phyloP scores from a whole-genome alignment of 2,888 invertebrate species.

The Drosophila meridiana region DNA sequence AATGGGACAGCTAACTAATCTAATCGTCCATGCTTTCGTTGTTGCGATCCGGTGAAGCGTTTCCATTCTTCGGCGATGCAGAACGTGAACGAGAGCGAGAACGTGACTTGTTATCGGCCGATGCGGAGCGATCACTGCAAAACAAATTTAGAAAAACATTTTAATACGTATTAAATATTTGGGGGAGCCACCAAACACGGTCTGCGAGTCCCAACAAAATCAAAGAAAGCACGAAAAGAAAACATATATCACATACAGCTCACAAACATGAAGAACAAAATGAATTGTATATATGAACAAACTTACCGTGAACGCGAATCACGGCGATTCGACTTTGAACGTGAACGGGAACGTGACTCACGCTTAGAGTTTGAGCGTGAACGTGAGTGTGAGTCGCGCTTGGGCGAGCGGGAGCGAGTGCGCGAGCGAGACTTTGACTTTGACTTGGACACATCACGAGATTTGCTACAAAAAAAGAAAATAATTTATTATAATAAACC shows the following conservation, averaged over 20 bases:
- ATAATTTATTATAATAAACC: not conserved
- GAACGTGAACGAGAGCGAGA: constrained; percentile 86
- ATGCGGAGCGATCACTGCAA: constrained; percentile 89
- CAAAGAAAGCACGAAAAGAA: constrained; percentile 77
- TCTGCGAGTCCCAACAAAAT: constrained; percentile 71
- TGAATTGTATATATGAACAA: not conserved
- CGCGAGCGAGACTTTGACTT: constrained; percentile 87
- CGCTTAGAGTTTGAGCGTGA: constrained; percentile 84
- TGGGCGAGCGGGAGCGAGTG: constrained; percentile 87
- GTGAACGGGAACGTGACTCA: constrained; percentile 85
- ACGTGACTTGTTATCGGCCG: constrained; percentile 88
- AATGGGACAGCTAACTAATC: constrained; percentile 75
- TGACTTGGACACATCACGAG: constrained; percentile 88
- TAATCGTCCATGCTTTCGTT: constrained; percentile 86
- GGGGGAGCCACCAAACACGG: constrained; percentile 50
- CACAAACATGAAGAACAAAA: not conserved
- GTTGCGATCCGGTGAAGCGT: constrained; percentile 86
- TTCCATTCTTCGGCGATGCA: constrained; percentile 86
- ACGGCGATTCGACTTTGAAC: constrained; percentile 84
- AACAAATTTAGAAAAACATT: constrained; percentile 39
- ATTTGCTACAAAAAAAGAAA: constrained; percentile 85
- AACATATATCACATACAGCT: constrained; percentile 45
- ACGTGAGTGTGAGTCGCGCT: constrained; percentile 84
- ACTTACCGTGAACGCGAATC: constrained; percentile 86
- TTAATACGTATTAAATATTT: constrained; percentile 37